phyloP scores from a whole-genome alignment of 2,797 vertebrate species.

The Aldrovandia affinis region DNA sequence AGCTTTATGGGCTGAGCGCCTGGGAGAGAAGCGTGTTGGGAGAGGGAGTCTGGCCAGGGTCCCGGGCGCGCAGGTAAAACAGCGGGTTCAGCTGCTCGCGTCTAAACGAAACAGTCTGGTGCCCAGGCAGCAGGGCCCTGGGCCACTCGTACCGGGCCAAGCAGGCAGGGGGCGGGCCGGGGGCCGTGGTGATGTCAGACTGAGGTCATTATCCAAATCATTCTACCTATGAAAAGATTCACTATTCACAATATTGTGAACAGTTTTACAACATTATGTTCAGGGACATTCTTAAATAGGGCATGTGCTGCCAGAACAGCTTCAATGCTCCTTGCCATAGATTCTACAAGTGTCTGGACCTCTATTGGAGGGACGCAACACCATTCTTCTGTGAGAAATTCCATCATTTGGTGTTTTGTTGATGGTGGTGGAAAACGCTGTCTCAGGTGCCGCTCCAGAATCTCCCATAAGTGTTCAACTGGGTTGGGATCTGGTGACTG shows the following conservation, averaged over 20 bases:
- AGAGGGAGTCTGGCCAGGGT: slow-evolving; percentile 70
- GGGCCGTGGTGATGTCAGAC: neutral
- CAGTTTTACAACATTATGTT: neutral
- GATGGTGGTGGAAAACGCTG: too few species aligned
- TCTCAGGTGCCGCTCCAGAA: too few species aligned
- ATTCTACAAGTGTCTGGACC: too few species aligned
- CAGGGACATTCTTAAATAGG: neutral
- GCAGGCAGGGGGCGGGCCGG: slow-evolving; percentile 39
- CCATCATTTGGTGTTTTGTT: too few species aligned
- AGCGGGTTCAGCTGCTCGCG: slow-evolving; percentile 71
- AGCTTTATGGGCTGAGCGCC: slow-evolving; percentile 61
- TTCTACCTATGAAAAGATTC: slow-evolving; percentile 54
- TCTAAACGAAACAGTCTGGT: slow-evolving; percentile 77
- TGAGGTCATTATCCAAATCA: slow-evolving; percentile 42
- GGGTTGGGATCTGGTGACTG: too few species aligned
- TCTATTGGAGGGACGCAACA: too few species aligned
- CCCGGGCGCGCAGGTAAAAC: slow-evolving; percentile 76
- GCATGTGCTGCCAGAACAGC: too few species aligned
- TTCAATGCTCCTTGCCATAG: too few species aligned
- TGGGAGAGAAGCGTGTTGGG: slow-evolving; percentile 73
- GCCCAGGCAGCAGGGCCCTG: slow-evolving; percentile 68
- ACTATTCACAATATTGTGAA: neutral
- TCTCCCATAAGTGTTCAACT: too few species aligned
- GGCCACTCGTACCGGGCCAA: slow-evolving; percentile 56
- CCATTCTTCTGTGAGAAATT: too few species aligned